Evolutionary conservation across 2,797 vertebrate genomes (phyloP).

Genomic region (Poecile montanus): DNA sequence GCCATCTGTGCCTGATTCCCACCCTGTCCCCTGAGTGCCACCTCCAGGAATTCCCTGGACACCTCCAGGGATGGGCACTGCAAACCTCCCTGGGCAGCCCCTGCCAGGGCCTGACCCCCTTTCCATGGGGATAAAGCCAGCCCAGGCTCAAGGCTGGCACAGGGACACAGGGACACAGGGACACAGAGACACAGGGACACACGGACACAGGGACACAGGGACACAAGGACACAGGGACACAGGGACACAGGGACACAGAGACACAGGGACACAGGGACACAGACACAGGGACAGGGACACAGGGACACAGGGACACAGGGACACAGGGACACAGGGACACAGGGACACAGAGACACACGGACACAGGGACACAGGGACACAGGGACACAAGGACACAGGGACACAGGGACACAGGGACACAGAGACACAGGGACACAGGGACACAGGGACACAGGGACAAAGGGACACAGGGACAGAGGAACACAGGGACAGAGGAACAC

Average conservation of each 20-base stretch:
- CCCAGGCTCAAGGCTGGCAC: neutral
- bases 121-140: neutral
- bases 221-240: no score
- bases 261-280: no score
- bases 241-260: no score
- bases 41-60: neutral
- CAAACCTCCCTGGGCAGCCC: neutral
- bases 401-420: no score
- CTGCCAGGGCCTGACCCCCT: neutral
- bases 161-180: no score
- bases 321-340: no score
- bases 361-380: neutral
- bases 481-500: no score
- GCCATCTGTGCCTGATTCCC: rapidly evolving
- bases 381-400: neutral
- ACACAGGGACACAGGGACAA: no score
- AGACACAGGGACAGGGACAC: no score
- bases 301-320: no score
- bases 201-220: no score
- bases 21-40: neutral
- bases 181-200: no score
- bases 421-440: neutral
- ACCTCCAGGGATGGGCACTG: neutral
- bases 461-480: neutral
- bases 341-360: neutral